A percentile compares a stretch with the other conserved stretches of the same genome.
phyloP scores from a whole-genome alignment of 2,797 vertebrate genomes.

The Molossus molossus region DNA sequence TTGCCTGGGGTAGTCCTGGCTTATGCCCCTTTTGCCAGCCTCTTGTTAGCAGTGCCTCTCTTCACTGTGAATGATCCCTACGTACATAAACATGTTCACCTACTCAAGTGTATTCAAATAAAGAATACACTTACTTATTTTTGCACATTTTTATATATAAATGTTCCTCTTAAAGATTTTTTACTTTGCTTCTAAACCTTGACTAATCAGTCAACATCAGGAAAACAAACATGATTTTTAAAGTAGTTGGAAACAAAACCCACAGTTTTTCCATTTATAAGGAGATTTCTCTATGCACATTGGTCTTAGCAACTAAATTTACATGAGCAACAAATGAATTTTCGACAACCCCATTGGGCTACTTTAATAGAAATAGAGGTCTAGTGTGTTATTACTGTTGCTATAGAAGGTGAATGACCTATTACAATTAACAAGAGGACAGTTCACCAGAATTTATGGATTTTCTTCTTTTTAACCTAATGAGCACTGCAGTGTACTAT shows the following conservation, averaged over 20 bases:
- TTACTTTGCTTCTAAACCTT: conserved; percentile 46
- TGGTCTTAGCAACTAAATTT: conserved; percentile 51
- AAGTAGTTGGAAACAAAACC: conserved; percentile 48
- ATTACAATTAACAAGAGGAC: conserved; percentile 84
- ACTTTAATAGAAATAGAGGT: conserved; percentile 81
- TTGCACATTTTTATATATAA: conserved; percentile 38
- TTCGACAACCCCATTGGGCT: conserved; percentile 71
- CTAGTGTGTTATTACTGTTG: conserved; percentile 75
- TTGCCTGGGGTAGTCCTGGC: background rate
- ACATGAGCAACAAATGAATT: conserved; percentile 64
- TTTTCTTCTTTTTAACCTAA: conserved; percentile 88
- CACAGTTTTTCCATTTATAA: background rate
- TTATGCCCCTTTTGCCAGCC: background rate
- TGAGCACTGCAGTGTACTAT: conserved; percentile 84
- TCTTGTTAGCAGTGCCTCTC: background rate
- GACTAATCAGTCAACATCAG: background rate
- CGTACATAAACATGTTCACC: background rate
- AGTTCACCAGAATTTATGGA: conserved; percentile 85
- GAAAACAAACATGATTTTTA: conserved; percentile 41
- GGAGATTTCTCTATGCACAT: conserved; percentile 31
- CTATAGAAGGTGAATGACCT: conserved; percentile 77
- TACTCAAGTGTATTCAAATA: conserved; percentile 18
- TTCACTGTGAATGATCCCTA: background rate
- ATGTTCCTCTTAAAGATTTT: conserved; percentile 51
- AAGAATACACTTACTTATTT: conserved; percentile 49